Evolutionary conservation across 2,888 invertebrate species (phyloP), one percentile per base, ranked within the genome.

Genomic region (Incurvaria masculella): DNA sequence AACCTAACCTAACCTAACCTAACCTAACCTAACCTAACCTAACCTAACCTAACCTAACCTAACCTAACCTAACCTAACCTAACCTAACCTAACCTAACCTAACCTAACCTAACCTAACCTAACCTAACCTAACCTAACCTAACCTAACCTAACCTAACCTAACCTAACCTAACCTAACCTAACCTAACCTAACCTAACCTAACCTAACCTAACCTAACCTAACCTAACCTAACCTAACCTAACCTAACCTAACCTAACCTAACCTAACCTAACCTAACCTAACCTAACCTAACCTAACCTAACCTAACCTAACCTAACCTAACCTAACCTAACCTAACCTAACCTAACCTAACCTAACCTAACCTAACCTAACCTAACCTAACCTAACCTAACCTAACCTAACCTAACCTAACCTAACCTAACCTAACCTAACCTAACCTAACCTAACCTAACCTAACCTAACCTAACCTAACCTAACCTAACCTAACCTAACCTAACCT

Each of bases 11-110:
- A 49, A 49, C 44, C 49, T 50, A 48, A 48, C 47, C 50, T 50
- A 52, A 52, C 49, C 50, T 52, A 48, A 50, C 46, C 52, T 47
- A 45, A 48, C 46, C 48, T 50, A 48, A 48, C 46, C 46, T 48
- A 49, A 50, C 52, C 50, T 50, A 52, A 51, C 50, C 50, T 52
- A 52, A 51, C 51, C 51, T 51, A 51, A 51, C 51, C 51, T 51
- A 51, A 51, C 51, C 51, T 52, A 52, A 52, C 52, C 52, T 52
- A 52, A 52, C 52, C 51, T 51, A 50, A 50, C 50, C 50, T 50
- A 50, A 50, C 50, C 48, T 51, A 51, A 51, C 51, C 51, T 51
- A 51, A 51, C 51, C 51, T 51, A 51, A 51, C 50, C 50, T 50
- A 51, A 51, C 51, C 49, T 45, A 48, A 50, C 48, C 44, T 46